Evolutionary conservation across 2,113 vertebrate genomes (phyloP).

Genomic region (Cathartes aura): DNA sequence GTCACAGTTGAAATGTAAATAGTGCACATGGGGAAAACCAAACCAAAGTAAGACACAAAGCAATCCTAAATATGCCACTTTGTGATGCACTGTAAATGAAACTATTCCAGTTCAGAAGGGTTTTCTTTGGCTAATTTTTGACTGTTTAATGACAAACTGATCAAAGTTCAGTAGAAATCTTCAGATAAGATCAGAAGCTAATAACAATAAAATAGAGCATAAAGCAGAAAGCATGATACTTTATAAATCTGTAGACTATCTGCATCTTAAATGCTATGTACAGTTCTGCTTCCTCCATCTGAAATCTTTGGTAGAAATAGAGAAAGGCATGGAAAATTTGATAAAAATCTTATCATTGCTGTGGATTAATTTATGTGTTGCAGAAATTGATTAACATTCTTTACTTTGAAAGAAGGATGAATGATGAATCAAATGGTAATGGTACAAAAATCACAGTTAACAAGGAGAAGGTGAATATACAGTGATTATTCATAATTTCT

Average conservation of each 20-base stretch:
- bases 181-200: background rate
- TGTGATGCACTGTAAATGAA: background rate
- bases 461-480: background rate
- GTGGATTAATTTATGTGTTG: background rate
- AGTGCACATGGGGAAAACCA: rapidly evolving
- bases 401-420: background rate
- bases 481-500: background rate
- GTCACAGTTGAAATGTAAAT: background rate
- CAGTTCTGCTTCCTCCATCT: background rate
- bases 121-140: background rate
- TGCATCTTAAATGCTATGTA: background rate
- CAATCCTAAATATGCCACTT: background rate
- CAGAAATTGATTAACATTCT: background rate
- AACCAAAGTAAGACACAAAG: background rate
- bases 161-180: background rate
- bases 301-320: background rate
- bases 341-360: background rate
- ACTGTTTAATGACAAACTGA: background rate
- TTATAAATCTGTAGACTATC: background rate
- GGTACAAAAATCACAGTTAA: background rate
- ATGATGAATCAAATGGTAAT: background rate
- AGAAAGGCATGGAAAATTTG: background rate
- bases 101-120: background rate
- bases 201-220: background rate
- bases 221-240: background rate